Base-by-base conservation (phyloP, 2,113 vertebrate genomes). In the Elephantulus edwardii region DNA sequence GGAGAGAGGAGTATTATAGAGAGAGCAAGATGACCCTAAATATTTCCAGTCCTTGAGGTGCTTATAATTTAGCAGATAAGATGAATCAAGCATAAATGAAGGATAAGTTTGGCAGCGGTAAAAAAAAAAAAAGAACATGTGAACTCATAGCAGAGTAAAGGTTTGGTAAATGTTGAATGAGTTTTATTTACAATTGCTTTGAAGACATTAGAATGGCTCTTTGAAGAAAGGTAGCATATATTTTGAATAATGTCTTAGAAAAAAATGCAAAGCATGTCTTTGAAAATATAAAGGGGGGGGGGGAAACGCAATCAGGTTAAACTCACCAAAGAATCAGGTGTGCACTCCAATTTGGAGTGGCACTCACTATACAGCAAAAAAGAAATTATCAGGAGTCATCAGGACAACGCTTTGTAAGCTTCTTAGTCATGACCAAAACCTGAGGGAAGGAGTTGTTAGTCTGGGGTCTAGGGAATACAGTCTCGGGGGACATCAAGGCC, bases 11-110 rank as follows among this genome's bases (percentile, higher is more conserved):
- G 12, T 17, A n/a, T n/a, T n/a, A n/a, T n/a, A n/a, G n/a, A n/a
- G n/a, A n/a, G n/a, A 40, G 81, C 14, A 83, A 85, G 82, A 71
- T 30, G 44, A 14, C 50, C 38, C 44, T 89, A 82, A 52, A 82
- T 68, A 50, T 76, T 86, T 60, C n/a, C 38, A 68, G 46, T 12
- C 75, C 13, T 91, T 86, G 66, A 35, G 1, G 0, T 91, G 48
- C 30, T 94, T 70, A 68, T 50, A 54, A 89, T 71, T 87, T 81
- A 91, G 42, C 16, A 70, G 82, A 86, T 72, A 48, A 75, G 74
- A 50, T 76, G 26, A 75, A 78, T n/a, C 62, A 52, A 78, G 79
- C 4, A n/a, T 72, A 83, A 82, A 58, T 60, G 68, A 81, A 82
- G 30, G 48, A 26, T 4, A 83, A 58, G 8, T 58, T 40, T 30